Percentiles rank a stretch among this genome's conserved stretches.
phyloP scores from a whole-genome alignment of 2,113 vertebrate species.

The Columba livia region DNA sequence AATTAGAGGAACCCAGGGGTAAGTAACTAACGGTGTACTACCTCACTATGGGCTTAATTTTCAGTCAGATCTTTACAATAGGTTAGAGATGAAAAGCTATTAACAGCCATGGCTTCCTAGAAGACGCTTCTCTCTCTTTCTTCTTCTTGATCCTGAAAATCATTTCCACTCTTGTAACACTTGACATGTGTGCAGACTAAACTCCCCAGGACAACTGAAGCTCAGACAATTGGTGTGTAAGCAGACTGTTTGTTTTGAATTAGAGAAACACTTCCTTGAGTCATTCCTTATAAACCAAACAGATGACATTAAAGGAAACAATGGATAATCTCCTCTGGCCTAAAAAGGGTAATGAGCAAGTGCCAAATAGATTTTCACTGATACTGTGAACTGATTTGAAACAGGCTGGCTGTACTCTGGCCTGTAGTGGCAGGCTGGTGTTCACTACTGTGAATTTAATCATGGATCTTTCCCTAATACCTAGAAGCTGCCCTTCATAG shows the following conservation, averaged over 20 bases:
- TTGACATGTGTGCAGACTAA: background rate
- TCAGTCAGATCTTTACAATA: background rate
- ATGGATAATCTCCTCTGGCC: slow-evolving; percentile 63
- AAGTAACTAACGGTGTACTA: background rate
- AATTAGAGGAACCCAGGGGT: background rate
- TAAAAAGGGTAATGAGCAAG: slow-evolving; percentile 43
- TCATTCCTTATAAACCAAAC: slow-evolving; percentile 57
- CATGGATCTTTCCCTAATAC: background rate
- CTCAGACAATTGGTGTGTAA: background rate
- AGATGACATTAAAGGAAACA: slow-evolving; percentile 62
- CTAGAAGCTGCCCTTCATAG: background rate
- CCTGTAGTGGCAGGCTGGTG: background rate
- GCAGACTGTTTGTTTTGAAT: slow-evolving; percentile 57
- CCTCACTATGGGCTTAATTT: background rate
- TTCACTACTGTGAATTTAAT: background rate
- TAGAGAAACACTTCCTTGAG: slow-evolving; percentile 60
- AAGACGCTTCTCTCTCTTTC: background rate
- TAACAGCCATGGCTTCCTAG: background rate
- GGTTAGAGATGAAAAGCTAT: background rate
- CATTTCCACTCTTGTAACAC: slow-evolving; percentile 2
- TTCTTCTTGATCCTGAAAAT: background rate
- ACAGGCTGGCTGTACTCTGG: slow-evolving; percentile 12
- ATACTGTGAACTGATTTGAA: slow-evolving; percentile 63
- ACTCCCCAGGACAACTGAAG: background rate
- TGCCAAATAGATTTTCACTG: slow-evolving; percentile 52